Conservation (phyloP, 2,113 vertebrate genomes). For the Pterocles burchelli region DNA sequence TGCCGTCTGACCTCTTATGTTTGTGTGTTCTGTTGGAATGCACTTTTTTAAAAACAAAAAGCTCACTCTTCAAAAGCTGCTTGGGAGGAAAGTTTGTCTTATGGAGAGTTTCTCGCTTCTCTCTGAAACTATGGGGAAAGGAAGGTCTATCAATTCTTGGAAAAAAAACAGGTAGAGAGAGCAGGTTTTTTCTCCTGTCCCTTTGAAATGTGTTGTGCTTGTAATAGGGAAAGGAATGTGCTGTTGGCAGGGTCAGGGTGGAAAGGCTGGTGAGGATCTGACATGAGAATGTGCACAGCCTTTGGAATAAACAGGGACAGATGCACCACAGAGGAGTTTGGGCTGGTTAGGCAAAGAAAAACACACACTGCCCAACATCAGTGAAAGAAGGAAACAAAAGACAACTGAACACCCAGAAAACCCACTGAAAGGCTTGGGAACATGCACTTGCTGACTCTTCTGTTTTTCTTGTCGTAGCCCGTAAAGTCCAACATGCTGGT, state of each 20-base stretch:
- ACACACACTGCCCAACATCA: neutral
- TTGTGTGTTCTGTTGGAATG: neutral
- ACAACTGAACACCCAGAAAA: neutral
- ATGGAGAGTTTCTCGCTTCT: neutral
- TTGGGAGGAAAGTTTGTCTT: neutral
- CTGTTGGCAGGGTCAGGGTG: neutral
- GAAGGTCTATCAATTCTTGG: neutral
- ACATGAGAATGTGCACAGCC: neutral
- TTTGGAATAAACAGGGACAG: neutral
- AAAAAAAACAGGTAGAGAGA: neutral
- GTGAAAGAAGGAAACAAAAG: neutral
- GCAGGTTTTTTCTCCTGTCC: neutral
- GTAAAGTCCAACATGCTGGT: neutral
- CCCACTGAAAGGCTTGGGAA: neutral
- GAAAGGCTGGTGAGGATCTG: neutral
- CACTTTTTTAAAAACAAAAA: neutral
- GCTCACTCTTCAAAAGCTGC: neutral
- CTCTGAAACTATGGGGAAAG: neutral
- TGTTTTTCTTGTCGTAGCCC: neutral
- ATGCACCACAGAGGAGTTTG: neutral
- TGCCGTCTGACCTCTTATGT: neutral
- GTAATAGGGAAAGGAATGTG: constrained; percentile 45
- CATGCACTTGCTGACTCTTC: neutral
- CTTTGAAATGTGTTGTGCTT: neutral
- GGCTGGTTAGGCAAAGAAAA: neutral